Base-by-base conservation (phyloP, 2,113 vertebrate genomes). In the Phrynosoma platyrhinos region DNA sequence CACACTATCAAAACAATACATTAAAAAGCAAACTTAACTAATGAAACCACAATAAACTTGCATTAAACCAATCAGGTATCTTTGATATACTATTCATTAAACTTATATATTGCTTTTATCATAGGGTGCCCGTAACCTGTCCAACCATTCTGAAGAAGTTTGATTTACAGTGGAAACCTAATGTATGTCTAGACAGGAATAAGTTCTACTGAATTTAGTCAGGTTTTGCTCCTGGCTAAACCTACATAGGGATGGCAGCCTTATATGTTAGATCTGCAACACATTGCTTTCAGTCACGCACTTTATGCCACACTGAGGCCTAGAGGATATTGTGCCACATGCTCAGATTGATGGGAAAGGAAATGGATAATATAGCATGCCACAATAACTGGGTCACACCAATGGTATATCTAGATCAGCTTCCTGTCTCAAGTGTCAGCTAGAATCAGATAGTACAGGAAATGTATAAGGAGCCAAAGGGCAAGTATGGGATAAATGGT, bases 61-160 rank as follows among this genome's bases (percentile, higher is more conserved):
- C 55, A 58, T 1, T 36, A 77, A 5, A 87, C 83, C 80, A 5
- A 66, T 74, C 85, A 87, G 58, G 68, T 85, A 42, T 89, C 14
- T 52, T 68, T 42, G 81, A 40, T 16, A 80, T 76, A 13, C 79
- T 82, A 74, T 18, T 81, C 82, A 88, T 55, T 79, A 90, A 83
- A 90, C 9, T 53, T 91, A 86, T 78, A 91, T 85, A 86, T 88
- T 90, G 82, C 53, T 82, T 75, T 79, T 87, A 10, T 88, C 72
- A 90, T 80, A 85, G 58, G 72, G 92, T 82, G 53, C 84, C 91
- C 89, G 89, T 82, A 83, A 89, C 64, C 55, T 83, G 87, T 87
- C 0, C 9, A 58, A 83, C 88, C 71, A 87, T 55, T 79, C 12
- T 89, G 86, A 84, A 86, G 88, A 91, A 32, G 52, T 52, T 81